Base-by-base conservation (phyloP, 2,888 invertebrate species). In the Cantharis lateralis region DNA sequence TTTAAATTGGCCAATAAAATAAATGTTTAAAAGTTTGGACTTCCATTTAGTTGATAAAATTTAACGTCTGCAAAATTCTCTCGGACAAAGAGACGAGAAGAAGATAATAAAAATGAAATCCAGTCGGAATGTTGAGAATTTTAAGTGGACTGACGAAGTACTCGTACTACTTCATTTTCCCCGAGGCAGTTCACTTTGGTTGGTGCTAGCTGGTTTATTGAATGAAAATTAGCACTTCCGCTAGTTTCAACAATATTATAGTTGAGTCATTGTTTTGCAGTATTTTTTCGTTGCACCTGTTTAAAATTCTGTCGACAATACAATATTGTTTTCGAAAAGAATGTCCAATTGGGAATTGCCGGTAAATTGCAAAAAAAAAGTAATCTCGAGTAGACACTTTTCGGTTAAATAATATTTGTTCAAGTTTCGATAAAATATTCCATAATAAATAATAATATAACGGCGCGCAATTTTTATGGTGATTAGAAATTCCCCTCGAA, bases 121-220 rank as follows among this genome's bases (percentile, higher is more conserved):
- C 48, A 1, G n/a, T 4, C n/a, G 72, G 72, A 68, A 76, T 68
- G 76, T 32, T n/a, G 63, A 32, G 76, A 76, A 76, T 76, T 68
- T 76, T 76, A 76, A 76, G 68, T 76, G 68, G 16, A 15, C 62
- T 28, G 20, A 69, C 48, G 48, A 62, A 66, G 48, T 66, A 66
- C 61, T 24, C 24, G 15, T 70, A 15, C 62, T 71, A 64, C 71
- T 70, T n/a, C 75, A 48, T 24, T 75, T 70, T 72, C 70, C 72
- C 70, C 72, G 76, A 64, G 64, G 64, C 64, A 66, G n/a, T 66
- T 24, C 64, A 48, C 48, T 48, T 48, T 48, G 48, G 48, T 48
- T 48, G 64, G 18, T 66, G 10, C 64, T 18, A 13, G 24, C 16
- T 11, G 18, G 64, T 24, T 48, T 20, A 66, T 66, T 66, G 64